Evolutionary conservation across 2,113 vertebrate genomes (phyloP).

Genomic region (Dolichotis patagonum): DNA sequence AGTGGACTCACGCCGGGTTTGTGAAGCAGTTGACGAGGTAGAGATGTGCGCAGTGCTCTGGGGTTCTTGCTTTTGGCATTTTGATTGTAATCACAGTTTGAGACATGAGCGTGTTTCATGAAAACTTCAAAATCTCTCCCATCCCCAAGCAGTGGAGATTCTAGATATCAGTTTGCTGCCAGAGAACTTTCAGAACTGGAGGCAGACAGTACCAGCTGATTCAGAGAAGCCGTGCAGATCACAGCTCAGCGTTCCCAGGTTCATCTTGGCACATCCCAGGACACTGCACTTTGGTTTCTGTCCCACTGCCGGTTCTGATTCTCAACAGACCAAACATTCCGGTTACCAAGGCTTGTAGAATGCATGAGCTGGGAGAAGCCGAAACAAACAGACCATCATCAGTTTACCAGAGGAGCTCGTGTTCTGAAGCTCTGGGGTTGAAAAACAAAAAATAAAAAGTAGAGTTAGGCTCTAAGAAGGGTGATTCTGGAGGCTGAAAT

Average conservation of each 20-base stretch:
- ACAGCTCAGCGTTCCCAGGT: slow-evolving; percentile 28
- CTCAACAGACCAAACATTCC: slow-evolving; percentile 71
- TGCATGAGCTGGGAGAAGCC: background rate
- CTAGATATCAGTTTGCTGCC: background rate
- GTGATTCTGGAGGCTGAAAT: background rate
- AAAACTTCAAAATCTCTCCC: slow-evolving; percentile 11
- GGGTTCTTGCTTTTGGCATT: slow-evolving; percentile 23
- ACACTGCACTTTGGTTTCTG: background rate
- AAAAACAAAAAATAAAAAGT: background rate
- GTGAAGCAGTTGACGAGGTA: background rate
- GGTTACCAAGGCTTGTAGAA: slow-evolving; percentile 69
- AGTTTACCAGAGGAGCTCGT: background rate
- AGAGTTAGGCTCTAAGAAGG: slow-evolving; percentile 51
- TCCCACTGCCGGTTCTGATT: slow-evolving; percentile 1
- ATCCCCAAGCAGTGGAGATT: background rate
- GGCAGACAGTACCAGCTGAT: background rate
- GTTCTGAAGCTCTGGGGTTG: slow-evolving; percentile 37
- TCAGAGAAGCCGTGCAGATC: slow-evolving; percentile 4
- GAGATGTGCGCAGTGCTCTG: background rate
- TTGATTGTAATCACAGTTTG: slow-evolving; percentile 2
- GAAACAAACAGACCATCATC: background rate
- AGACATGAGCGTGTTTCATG: background rate
- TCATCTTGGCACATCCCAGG: background rate
- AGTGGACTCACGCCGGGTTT: background rate
- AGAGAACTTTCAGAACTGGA: slow-evolving; percentile 37